Evolutionary conservation across 2,888 invertebrate species (phyloP).

Genomic region (Volucella zonaria): DNA sequence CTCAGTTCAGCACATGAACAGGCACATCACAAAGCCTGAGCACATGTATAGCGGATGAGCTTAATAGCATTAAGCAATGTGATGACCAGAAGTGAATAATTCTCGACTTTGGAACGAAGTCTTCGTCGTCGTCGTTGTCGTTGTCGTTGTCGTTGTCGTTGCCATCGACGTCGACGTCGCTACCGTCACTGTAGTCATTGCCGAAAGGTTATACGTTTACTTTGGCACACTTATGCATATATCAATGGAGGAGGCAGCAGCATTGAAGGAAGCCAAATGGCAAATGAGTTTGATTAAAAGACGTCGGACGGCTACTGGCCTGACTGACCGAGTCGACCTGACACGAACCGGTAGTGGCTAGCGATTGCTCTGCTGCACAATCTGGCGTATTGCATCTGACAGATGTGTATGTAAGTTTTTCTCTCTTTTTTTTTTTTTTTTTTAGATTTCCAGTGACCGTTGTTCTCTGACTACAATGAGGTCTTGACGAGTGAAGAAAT

Average conservation of each 20-base stretch:
- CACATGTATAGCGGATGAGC: slow-evolving; percentile 67
- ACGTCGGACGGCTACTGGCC: slow-evolving; percentile 32
- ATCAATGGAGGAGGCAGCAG: slow-evolving; percentile 54
- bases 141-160: slow-evolving; percentile 1
- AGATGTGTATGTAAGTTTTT: slow-evolving; percentile 1
- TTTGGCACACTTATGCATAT: slow-evolving; percentile 70
- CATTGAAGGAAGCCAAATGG: slow-evolving; percentile 67
- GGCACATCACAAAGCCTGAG: slow-evolving; percentile 9
- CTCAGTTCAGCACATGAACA: slow-evolving; percentile 41
- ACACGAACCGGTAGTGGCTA: slow-evolving; percentile 37
- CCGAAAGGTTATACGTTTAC: slow-evolving; percentile 30
- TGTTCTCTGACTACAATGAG: neutral
- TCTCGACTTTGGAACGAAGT: slow-evolving; percentile 64
- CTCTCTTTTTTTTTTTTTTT: too few species aligned
- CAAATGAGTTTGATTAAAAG: slow-evolving; percentile 73
- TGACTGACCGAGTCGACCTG: slow-evolving; percentile 45
- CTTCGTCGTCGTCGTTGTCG: neutral
- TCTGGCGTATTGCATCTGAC: slow-evolving; percentile 46
- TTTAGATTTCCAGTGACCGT: neutral
- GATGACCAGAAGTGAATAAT: slow-evolving; percentile 53
- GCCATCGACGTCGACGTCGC: slow-evolving; percentile 17
- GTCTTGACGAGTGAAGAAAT: slow-evolving; percentile 23
- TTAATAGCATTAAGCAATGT: slow-evolving; percentile 71
- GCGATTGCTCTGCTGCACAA: slow-evolving; percentile 51
- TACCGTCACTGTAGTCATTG: too few species aligned